Conservation (phyloP, 2,888 invertebrate genomes). For the Empis stercorea region DNA sequence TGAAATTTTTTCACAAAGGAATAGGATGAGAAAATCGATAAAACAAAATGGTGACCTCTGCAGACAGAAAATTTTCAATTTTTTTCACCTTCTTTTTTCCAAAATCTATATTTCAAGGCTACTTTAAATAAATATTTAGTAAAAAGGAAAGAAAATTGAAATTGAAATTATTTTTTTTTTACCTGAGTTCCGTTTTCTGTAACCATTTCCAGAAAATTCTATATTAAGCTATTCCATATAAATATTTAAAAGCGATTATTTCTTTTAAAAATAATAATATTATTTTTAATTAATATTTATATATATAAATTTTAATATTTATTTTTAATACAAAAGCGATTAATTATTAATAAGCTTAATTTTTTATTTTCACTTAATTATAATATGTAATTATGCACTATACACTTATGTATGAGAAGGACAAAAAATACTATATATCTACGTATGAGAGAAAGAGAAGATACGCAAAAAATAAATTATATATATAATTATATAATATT, state of each 20-base stretch:
- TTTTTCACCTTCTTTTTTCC: not conserved
- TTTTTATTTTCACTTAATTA: too few relatives aligned
- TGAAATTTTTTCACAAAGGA: too few relatives aligned
- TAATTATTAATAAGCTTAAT: too few relatives aligned
- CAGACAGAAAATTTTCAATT: not conserved
- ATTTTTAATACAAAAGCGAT: too few relatives aligned
- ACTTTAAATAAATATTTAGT: not conserved
- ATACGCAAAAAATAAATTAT: not conserved
- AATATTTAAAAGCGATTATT: not conserved
- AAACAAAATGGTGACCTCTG: conserved; percentile 28
- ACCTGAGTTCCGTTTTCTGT: conserved; percentile 38
- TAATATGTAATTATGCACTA: too few relatives aligned
- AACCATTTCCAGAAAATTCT: conserved; percentile 26
- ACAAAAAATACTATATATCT: too few relatives aligned
- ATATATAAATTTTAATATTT: not conserved
- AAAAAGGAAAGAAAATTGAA: not conserved
- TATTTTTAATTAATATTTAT: not conserved
- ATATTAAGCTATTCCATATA: conserved; percentile 4
- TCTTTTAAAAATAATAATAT: too few relatives aligned
- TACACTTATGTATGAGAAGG: too few relatives aligned
- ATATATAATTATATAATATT: too few relatives aligned
- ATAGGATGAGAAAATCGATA: conserved; percentile 29
- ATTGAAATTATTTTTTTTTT: conserved; percentile 10
- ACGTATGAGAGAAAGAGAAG: too few relatives aligned
- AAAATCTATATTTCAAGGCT: not conserved